Evolutionary conservation across 2,888 invertebrate species (phyloP).

Genomic region (Pseudococcus jackbeardsleyi): DNA sequence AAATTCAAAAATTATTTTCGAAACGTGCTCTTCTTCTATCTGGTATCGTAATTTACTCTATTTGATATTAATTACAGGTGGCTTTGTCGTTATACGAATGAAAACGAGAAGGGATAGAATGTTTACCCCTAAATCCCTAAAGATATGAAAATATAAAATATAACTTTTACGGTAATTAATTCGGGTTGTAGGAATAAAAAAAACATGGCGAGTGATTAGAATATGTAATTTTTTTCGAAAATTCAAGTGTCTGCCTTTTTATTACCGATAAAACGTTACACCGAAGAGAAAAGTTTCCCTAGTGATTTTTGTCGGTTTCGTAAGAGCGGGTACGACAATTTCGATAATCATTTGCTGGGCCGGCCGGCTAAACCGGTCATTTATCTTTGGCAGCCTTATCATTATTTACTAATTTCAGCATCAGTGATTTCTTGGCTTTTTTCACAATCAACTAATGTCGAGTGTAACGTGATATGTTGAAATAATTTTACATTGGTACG

Average conservation of each 20-base stretch:
- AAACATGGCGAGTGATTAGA: constrained; percentile 1
- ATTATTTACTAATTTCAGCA: constrained; percentile 44
- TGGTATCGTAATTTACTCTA: constrained; percentile 35
- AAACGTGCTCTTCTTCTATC: constrained; percentile 26
- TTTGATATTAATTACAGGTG: constrained; percentile 42
- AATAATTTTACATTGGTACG: neutral
- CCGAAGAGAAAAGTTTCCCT: neutral
- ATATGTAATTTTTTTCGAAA: constrained; percentile 33
- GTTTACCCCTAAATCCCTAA: neutral
- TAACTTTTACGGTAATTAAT: constrained; percentile 30
- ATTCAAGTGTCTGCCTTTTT: constrained; percentile 13
- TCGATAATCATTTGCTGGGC: constrained; percentile 9
- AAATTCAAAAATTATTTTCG: constrained; percentile 34
- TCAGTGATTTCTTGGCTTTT: constrained; percentile 9
- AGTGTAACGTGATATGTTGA: neutral
- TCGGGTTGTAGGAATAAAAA: constrained; percentile 20
- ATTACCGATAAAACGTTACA: neutral
- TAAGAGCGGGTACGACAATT: neutral
- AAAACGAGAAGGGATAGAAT: neutral
- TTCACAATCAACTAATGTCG: constrained; percentile 21
- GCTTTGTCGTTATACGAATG: constrained; percentile 9
- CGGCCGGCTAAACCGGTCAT: neutral
- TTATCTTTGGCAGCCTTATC: constrained; percentile 26
- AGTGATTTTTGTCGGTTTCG: neutral
- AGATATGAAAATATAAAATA: neutral